Evolutionary conservation across 2,888 invertebrate species (phyloP).

Genomic region (Polydesmus complanatus): DNA sequence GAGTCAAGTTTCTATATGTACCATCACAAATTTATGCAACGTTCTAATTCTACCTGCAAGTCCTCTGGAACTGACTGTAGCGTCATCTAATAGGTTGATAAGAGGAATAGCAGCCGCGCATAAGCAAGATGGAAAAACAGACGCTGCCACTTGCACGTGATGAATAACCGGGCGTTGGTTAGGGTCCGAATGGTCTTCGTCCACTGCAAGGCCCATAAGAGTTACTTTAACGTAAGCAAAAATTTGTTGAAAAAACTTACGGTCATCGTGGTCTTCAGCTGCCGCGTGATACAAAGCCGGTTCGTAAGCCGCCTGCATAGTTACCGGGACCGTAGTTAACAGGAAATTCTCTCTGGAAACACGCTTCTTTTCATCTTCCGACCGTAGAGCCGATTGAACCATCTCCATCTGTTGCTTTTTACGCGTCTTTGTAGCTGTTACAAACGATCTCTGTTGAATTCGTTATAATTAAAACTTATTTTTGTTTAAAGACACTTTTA

Average conservation of each 20-base stretch:
- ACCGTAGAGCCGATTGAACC: constrained; percentile 84
- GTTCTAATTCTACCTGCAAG: constrained; percentile 54
- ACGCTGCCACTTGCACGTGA: constrained; percentile 71
- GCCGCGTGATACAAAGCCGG: constrained; percentile 67
- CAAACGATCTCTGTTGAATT: constrained; percentile 60
- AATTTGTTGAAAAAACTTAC: constrained; percentile 31
- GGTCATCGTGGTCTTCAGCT: constrained; percentile 74
- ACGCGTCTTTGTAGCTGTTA: constrained; percentile 95
- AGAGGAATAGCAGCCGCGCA: constrained; percentile 93
- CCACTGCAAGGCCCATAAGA: constrained; percentile 3
- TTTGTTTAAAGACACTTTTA: background rate
- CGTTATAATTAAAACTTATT: constrained; percentile 7
- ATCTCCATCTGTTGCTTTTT: constrained; percentile 98
- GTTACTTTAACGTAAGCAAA: background rate
- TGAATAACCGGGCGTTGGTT: constrained; percentile 34
- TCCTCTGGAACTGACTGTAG: constrained; percentile 85
- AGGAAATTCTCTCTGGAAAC: constrained; percentile 90
- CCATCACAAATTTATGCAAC: background rate
- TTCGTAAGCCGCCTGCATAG: constrained; percentile 88
- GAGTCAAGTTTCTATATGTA: no score
- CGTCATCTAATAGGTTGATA: constrained; percentile 85
- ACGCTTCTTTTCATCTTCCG: constrained; percentile 87
- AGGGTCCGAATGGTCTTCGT: constrained; percentile 37
- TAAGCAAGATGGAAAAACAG: constrained; percentile 89
- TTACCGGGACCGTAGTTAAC: constrained; percentile 89